These are phyloP conservation scores for Diachrysia chrysitis DNA, from an alignment of 2,888 invertebrate species.

Conservation along the genomic window DNA sequence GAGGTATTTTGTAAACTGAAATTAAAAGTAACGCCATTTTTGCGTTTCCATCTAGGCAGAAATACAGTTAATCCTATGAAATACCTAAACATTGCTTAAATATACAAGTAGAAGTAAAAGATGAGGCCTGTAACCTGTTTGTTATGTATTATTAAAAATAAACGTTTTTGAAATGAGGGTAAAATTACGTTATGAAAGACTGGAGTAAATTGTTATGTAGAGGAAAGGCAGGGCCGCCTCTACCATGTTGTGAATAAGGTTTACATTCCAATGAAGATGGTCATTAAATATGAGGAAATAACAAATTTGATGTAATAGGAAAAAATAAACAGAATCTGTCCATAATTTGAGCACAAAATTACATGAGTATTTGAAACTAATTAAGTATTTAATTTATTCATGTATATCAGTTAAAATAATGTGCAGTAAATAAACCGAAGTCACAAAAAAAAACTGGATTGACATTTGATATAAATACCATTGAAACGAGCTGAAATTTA, in stretches of 20 bases:
- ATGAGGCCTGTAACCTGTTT: conserved; percentile 32
- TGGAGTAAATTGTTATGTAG: conserved; percentile 11
- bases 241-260: not conserved
- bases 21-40: too few species aligned
- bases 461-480: too few species aligned
- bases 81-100: not conserved
- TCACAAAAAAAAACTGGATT: not conserved
- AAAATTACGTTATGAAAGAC: conserved; percentile 14
- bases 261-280: not conserved
- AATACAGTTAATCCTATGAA: too few species aligned
- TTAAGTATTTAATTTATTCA: not conserved
- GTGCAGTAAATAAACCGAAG: not conserved
- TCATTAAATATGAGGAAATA: not conserved
- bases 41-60: too few species aligned
- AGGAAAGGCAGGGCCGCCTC: not conserved
- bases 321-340: not conserved
- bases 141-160: conserved; percentile 17
- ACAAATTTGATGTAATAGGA: not conserved
- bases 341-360: not conserved
- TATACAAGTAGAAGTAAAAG: not conserved
- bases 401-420: not conserved
- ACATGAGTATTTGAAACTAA: not conserved
- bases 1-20: too few species aligned
- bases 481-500: not conserved
- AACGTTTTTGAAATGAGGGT: conserved; percentile 15